Percentiles rank a stretch among this genome's conserved stretches.
These are phyloP conservation scores for Planiliza haematocheilus DNA, from an alignment of 2,113 vertebrate genomes.

Conservation along the genomic window DNA sequence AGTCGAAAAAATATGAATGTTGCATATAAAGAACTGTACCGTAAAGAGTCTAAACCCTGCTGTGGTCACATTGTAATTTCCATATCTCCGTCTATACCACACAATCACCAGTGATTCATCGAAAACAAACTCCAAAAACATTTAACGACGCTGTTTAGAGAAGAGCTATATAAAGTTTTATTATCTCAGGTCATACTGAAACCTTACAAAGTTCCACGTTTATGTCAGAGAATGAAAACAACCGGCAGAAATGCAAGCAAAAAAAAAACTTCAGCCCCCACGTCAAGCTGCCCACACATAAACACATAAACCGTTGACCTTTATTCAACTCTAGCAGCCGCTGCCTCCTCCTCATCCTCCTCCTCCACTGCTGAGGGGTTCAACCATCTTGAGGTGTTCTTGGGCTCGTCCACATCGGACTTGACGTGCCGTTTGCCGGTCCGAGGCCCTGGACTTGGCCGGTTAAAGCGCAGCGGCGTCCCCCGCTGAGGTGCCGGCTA, in stretches of 20 bases:
- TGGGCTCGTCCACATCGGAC: conserved; percentile 4
- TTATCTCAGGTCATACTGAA: conserved; percentile 51
- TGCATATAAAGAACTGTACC: too few relatives aligned
- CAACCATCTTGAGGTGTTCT: neutral
- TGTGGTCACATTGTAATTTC: too few relatives aligned
- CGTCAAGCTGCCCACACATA: conserved; percentile 16
- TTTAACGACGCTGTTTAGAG: conserved; percentile 10
- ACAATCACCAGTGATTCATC: too few relatives aligned
- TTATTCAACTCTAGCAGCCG: neutral
- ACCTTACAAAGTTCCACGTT: conserved; percentile 49
- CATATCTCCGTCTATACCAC: too few relatives aligned
- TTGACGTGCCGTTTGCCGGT: neutral
- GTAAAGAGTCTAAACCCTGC: too few relatives aligned
- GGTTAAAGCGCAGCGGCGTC: neutral
- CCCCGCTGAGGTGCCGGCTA: conserved; percentile 33
- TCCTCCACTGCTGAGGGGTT: neutral
- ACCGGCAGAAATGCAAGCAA: conserved; percentile 38
- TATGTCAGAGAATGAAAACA: conserved; percentile 56
- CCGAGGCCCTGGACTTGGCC: conserved; percentile 18
- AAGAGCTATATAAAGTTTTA: conserved; percentile 64
- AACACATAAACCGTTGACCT: neutral
- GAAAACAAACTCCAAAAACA: neutral
- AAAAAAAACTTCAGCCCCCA: conserved; percentile 18
- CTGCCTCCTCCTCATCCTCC: too few relatives aligned
- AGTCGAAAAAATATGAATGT: too few relatives aligned